phyloP scores from a whole-genome alignment of 1,140 invertebrate species.

The Calephelis virginiensis region DNA sequence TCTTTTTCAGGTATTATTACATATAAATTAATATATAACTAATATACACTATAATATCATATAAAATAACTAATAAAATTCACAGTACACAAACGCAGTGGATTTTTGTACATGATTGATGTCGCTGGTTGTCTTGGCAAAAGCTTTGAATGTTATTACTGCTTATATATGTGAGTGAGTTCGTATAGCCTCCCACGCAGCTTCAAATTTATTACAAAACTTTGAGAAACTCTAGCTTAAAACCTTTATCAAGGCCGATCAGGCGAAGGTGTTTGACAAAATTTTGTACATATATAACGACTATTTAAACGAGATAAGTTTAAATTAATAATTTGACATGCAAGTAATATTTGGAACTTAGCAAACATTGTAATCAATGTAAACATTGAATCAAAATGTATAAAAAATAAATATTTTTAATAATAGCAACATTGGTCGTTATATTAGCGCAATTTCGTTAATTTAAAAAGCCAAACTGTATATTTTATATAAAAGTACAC shows the following conservation, averaged over 20 bases:
- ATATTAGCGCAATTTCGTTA: no score
- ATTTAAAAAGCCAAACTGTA: no score
- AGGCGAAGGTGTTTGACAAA: background rate
- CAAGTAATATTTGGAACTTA: no score
- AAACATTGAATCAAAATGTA: no score
- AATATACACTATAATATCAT: no score
- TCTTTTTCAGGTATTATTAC: constrained; percentile 14
- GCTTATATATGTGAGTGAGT: constrained; percentile 33
- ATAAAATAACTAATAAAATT: constrained; percentile 21
- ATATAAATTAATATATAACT: background rate
- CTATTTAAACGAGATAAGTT: background rate
- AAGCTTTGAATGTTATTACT: constrained; percentile 64
- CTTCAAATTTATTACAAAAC: constrained; percentile 22
- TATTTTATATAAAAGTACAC: no score
- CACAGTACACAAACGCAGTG: constrained; percentile 22
- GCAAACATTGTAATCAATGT: no score
- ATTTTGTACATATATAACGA: background rate
- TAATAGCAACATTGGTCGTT: no score
- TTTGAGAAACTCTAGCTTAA: background rate
- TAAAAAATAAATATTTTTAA: no score
- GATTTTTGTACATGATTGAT: constrained; percentile 48
- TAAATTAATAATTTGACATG: no score
- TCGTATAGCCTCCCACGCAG: constrained; percentile 26
- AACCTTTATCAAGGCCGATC: background rate
- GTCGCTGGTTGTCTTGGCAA: constrained; percentile 64